phyloP scores from a whole-genome alignment of 2,888 invertebrate genomes.

The Drosophila sordidula region DNA sequence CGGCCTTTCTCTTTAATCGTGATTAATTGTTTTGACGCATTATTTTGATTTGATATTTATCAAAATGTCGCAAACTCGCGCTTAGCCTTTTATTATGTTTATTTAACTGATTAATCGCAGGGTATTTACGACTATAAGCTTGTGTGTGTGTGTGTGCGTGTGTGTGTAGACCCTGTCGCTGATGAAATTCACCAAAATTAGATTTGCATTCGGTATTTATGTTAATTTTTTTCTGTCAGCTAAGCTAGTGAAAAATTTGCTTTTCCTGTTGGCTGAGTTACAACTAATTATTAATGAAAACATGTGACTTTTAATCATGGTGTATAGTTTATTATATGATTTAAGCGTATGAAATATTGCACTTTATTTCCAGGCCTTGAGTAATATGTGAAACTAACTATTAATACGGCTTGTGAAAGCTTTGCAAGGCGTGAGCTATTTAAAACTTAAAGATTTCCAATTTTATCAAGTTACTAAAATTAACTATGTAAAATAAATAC shows the following conservation, averaged over 20 bases:
- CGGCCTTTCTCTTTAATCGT: conserved; percentile 62
- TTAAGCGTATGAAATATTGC: conserved; percentile 5
- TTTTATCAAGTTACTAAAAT: not conserved
- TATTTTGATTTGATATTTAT: conserved; percentile 80
- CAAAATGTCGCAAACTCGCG: conserved; percentile 77
- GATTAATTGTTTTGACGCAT: conserved; percentile 79
- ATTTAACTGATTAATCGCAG: conserved; percentile 72
- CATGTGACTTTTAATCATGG: conserved; percentile 30
- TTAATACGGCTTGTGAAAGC: not conserved
- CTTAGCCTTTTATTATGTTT: conserved; percentile 77
- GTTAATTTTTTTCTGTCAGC: conserved; percentile 49
- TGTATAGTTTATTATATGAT: not conserved
- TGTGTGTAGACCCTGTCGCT: conserved; percentile 26
- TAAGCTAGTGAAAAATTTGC: conserved; percentile 61
- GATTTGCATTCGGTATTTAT: conserved; percentile 51
- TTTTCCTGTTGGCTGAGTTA: conserved; percentile 40
- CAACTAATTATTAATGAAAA: conserved; percentile 30
- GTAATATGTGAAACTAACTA: conserved; percentile 9
- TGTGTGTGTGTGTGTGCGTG: conserved; percentile 15
- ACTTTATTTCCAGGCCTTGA: not conserved
- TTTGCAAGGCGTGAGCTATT: not conserved
- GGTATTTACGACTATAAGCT: conserved; percentile 8
- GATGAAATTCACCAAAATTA: conserved; percentile 41
- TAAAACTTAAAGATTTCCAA: not conserved
- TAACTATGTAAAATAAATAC: not conserved